Conservation (phyloP, 2,797 vertebrate genomes). For the Etheostoma nigrum region DNA sequence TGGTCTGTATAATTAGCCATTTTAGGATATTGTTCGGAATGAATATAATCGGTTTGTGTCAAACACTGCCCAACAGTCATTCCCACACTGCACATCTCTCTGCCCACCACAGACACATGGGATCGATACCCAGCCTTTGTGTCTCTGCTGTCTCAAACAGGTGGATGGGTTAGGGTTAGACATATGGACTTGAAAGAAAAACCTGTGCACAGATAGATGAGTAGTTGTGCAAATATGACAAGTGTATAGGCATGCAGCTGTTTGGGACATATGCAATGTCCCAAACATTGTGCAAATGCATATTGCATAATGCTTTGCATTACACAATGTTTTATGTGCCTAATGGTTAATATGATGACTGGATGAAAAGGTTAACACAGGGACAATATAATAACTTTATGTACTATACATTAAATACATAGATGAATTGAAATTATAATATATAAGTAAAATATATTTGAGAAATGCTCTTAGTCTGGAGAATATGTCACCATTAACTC, state of each 20-base stretch:
- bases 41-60: slow-evolving; percentile 81
- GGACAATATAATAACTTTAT: neutral
- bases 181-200: slow-evolving; percentile 20
- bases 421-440: neutral
- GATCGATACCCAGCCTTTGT: slow-evolving; percentile 72
- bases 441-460: neutral
- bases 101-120: slow-evolving; percentile 50
- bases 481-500: neutral
- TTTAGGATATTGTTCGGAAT: slow-evolving; percentile 85
- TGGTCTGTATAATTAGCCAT: slow-evolving; percentile 86
- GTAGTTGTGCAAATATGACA: neutral
- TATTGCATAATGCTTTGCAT: neutral
- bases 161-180: slow-evolving; percentile 29
- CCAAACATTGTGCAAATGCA: too few relatives aligned
- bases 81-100: slow-evolving; percentile 64
- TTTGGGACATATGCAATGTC: neutral
- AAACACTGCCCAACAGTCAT: slow-evolving; percentile 66
- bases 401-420: neutral
- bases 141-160: slow-evolving; percentile 38
- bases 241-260: neutral
- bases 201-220: slow-evolving; percentile 5
- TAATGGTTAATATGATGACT: neutral
- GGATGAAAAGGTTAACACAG: neutral
- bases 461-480: neutral
- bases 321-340: neutral